A percentile compares a stretch with the other conserved stretches of the same genome.
Conservation (phyloP, 2,113 vertebrate genomes). For the Prunella fulvescens region DNA sequence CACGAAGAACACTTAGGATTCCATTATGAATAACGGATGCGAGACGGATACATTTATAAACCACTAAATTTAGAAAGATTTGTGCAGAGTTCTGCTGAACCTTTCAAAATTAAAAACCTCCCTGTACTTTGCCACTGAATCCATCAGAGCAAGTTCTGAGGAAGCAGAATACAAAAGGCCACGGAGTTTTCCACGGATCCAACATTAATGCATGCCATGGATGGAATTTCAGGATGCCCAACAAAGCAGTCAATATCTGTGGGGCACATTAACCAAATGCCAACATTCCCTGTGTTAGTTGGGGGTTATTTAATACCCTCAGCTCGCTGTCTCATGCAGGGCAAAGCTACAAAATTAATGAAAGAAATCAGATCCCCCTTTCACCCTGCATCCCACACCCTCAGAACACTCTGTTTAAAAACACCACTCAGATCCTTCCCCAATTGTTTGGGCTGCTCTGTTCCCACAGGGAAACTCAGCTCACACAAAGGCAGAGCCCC, state of each 20-base stretch:
- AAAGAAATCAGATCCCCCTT: neutral
- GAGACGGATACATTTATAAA: neutral
- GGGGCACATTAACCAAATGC: neutral
- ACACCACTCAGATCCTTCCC: neutral
- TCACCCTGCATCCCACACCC: neutral
- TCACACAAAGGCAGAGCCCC: neutral
- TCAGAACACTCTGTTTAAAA: neutral
- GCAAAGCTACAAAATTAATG: neutral
- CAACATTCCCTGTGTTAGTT: neutral
- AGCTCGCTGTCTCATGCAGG: neutral
- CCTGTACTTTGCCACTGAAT: neutral
- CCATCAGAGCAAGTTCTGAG: neutral
- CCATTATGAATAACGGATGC: neutral
- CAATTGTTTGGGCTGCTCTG: neutral
- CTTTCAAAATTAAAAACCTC: neutral
- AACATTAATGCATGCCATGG: accelerated
- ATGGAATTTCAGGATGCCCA: neutral
- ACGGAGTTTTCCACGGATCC: neutral
- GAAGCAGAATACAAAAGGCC: neutral
- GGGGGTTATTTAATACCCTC: neutral
- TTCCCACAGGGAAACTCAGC: neutral
- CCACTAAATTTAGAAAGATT: neutral
- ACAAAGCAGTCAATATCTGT: neutral
- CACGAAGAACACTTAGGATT: neutral
- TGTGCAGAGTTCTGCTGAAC: neutral